Conservation (phyloP, 2,113 vertebrate genomes). For the Prunella fulvescens region DNA sequence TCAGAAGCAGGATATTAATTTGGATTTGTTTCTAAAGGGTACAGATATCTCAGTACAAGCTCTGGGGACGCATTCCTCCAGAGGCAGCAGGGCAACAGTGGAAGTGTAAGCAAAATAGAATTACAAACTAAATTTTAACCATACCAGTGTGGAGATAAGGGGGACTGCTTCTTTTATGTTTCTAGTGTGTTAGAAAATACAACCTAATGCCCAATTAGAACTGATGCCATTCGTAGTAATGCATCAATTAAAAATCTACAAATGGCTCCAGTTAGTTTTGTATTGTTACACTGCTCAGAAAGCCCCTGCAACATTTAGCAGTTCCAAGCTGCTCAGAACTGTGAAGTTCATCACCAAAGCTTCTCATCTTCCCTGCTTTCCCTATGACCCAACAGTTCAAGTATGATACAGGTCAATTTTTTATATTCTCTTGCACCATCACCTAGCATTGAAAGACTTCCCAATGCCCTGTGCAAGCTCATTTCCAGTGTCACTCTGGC, state of each 20-base stretch:
- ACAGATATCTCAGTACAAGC: neutral
- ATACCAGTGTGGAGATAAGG: neutral
- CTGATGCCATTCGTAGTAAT: neutral
- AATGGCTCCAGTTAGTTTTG: constrained; percentile 2
- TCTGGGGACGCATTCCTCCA: neutral
- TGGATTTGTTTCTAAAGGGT: neutral
- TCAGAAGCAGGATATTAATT: neutral
- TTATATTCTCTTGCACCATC: neutral
- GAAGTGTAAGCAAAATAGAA: neutral
- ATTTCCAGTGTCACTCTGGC: neutral
- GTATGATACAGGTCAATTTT: neutral
- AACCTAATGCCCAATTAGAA: constrained; percentile 3
- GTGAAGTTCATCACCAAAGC: neutral
- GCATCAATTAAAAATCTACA: neutral
- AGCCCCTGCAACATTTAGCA: neutral
- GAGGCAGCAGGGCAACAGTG: neutral
- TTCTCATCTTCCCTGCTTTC: neutral
- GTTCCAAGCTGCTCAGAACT: neutral
- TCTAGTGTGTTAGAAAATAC: neutral
- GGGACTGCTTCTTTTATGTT: constrained; percentile 9
- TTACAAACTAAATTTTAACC: constrained; percentile 2
- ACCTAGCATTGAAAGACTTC: neutral
- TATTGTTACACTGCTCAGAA: neutral
- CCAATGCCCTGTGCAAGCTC: neutral
- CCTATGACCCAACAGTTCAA: neutral